Percentiles rank a stretch among this genome's conserved stretches.
Evolutionary conservation across 2,797 vertebrate species (phyloP).

Genomic region (Poeciliopsis gracilis): DNA sequence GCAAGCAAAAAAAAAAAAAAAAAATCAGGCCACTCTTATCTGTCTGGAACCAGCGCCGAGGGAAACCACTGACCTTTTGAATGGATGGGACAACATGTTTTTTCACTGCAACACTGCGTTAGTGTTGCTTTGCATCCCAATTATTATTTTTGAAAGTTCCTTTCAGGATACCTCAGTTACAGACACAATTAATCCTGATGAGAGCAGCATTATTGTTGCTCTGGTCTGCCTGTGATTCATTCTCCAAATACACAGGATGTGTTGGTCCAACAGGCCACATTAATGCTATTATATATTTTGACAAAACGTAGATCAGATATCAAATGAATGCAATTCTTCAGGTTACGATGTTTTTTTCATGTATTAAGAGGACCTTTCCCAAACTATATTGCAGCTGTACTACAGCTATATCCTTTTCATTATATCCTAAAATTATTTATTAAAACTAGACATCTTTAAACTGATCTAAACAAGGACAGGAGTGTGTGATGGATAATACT

Average conservation of each 20-base stretch:
- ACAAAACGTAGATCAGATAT: not conserved
- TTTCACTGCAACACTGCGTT: slow-evolving; percentile 31
- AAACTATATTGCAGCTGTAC: not conserved
- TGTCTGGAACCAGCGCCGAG: slow-evolving; percentile 45
- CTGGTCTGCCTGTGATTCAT: not conserved
- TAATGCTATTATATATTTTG: not conserved
- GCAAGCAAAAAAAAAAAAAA: slow-evolving; percentile 18
- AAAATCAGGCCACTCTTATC: slow-evolving; percentile 27
- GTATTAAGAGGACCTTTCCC: not conserved
- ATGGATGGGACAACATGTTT: slow-evolving; percentile 27
- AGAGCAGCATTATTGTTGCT: not conserved
- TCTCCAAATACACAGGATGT: not conserved
- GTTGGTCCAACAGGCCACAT: not conserved
- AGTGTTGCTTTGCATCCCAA: not conserved
- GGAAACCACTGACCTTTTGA: slow-evolving; percentile 55
- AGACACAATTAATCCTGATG: not conserved
- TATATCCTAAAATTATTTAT: not conserved
- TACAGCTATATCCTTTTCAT: not conserved
- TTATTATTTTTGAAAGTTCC: slow-evolving; percentile 1
- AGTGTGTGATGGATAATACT: not conserved
- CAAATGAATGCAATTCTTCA: not conserved
- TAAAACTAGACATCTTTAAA: not conserved
- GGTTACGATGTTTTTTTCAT: not conserved
- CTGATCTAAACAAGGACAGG: not conserved
- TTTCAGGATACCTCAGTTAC: not conserved